phyloP scores from a whole-genome alignment of 2,113 vertebrate species.

The Verasper variegatus region DNA sequence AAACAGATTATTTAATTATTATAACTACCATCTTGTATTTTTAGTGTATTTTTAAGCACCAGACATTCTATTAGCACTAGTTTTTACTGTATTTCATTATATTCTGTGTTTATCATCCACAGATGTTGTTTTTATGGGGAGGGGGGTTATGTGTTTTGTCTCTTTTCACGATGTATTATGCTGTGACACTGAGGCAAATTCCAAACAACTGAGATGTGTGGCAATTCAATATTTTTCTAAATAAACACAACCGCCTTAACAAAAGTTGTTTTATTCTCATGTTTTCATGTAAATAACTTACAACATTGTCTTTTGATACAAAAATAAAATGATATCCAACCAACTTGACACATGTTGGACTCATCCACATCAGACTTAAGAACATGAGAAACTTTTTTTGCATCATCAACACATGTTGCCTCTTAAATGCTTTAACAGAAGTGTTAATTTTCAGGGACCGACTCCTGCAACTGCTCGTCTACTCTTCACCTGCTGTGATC shows the following conservation, averaged over 20 bases:
- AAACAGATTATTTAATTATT: too few relatives aligned
- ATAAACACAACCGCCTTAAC: conserved; percentile 53
- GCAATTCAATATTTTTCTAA: not conserved
- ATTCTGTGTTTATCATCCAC: too few relatives aligned
- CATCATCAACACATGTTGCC: not conserved
- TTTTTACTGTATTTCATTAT: too few relatives aligned
- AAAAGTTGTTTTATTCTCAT: conserved; percentile 78
- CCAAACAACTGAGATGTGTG: too few relatives aligned
- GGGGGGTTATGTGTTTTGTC: too few relatives aligned
- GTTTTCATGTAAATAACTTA: conserved; percentile 78
- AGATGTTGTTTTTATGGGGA: too few relatives aligned
- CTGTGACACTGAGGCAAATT: too few relatives aligned
- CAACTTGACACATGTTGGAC: conserved; percentile 39
- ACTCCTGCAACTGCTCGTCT: not conserved
- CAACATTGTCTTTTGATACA: conserved; percentile 56
- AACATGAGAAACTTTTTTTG: conserved; percentile 20
- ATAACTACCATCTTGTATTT: too few relatives aligned
- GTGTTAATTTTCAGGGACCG: conserved; percentile 3
- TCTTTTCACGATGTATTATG: too few relatives aligned
- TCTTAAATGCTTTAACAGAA: conserved; percentile 43
- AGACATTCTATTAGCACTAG: too few relatives aligned
- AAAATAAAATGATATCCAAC: conserved; percentile 68
- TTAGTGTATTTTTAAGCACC: too few relatives aligned
- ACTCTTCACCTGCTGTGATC: conserved; percentile 3
- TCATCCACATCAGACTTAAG: conserved; percentile 34